Percentiles rank a stretch among this genome's conserved stretches.
Conservation (phyloP, 2,797 vertebrate species). For the Poliocrania exsul region DNA sequence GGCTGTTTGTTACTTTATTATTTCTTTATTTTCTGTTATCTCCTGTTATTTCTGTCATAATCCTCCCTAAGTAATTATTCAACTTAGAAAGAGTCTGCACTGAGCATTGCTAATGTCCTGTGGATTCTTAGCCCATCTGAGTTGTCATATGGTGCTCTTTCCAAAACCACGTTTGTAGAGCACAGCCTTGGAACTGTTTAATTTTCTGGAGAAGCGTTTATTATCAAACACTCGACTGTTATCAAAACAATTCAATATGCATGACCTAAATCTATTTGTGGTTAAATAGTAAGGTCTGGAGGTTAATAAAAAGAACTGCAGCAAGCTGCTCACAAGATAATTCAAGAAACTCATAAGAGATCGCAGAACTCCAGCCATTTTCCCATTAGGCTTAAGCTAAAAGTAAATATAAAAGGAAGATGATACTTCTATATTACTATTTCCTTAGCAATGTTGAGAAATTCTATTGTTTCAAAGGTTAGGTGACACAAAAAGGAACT, state of each 20-base stretch:
- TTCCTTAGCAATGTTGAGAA: background rate
- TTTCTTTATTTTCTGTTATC: background rate
- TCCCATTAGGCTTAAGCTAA: constrained; percentile 1
- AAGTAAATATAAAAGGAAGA: background rate
- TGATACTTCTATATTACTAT: background rate
- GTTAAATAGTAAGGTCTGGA: constrained; percentile 58
- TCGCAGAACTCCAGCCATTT: background rate
- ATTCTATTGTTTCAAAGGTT: background rate
- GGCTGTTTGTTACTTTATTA: background rate
- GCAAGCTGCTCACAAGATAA: constrained; percentile 36
- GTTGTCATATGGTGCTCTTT: constrained; percentile 49
- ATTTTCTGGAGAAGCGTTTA: constrained; percentile 50
- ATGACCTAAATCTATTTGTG: constrained; percentile 53
- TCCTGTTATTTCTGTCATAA: background rate
- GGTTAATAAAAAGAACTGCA: constrained; percentile 51
- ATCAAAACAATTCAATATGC: constrained; percentile 55
- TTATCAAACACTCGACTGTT: constrained; percentile 47
- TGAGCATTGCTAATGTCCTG: constrained; percentile 1
- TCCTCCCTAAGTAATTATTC: constrained; percentile 11
- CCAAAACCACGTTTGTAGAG: constrained; percentile 44
- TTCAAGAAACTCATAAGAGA: constrained; percentile 24
- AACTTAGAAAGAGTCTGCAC: background rate
- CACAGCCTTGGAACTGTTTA: constrained; percentile 49
- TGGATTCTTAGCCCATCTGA: constrained; percentile 46
- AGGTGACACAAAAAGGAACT: background rate